These are phyloP conservation scores for Typhlichthys subterraneus DNA, from an alignment of 2,797 vertebrate species.

Conservation along the genomic window DNA sequence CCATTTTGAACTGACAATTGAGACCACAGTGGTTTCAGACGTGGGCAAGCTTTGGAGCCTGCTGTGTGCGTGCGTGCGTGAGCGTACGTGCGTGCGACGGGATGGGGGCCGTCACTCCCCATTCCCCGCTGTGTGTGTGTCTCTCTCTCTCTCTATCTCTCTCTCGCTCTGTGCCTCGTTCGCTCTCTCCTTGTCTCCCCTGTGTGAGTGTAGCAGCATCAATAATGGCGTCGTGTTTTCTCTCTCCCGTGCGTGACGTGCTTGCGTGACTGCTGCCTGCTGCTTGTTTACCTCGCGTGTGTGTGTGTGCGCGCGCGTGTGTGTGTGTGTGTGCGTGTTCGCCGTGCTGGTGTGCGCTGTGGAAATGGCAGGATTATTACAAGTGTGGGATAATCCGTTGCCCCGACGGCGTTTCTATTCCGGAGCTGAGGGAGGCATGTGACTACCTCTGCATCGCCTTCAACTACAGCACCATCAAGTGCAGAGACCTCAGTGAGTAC, in stretches of 20 bases:
- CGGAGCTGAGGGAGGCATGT: constrained; percentile 96
- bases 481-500: constrained; percentile 99
- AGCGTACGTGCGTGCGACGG: neutral
- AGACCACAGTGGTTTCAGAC: too few relatives aligned
- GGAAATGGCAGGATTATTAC: constrained; percentile 94
- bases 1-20: too few relatives aligned
- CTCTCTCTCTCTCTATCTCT: constrained; percentile 11
- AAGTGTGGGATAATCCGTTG: constrained; percentile 98
- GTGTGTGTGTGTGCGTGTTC: constrained; percentile 13
- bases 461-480: constrained; percentile 98
- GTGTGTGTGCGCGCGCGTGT: constrained; percentile 17
- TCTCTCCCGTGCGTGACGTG: constrained; percentile 43
- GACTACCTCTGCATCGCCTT: constrained; percentile 99
- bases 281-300: constrained; percentile 26
- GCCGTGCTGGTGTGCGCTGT: constrained; percentile 13
- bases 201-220: constrained; percentile 48
- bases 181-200: constrained; percentile 1
- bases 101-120: constrained; percentile 12
- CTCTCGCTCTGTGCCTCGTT: constrained; percentile 9
- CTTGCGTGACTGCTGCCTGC: constrained; percentile 29
- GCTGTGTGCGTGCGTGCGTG: neutral
- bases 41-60: too few relatives aligned
- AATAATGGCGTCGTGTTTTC: constrained; percentile 79
- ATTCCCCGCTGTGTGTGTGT: constrained; percentile 1
- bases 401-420: constrained; percentile 97